Base-by-base conservation (phyloP, 2,797 vertebrate genomes). In the Cuniculus paca region DNA sequence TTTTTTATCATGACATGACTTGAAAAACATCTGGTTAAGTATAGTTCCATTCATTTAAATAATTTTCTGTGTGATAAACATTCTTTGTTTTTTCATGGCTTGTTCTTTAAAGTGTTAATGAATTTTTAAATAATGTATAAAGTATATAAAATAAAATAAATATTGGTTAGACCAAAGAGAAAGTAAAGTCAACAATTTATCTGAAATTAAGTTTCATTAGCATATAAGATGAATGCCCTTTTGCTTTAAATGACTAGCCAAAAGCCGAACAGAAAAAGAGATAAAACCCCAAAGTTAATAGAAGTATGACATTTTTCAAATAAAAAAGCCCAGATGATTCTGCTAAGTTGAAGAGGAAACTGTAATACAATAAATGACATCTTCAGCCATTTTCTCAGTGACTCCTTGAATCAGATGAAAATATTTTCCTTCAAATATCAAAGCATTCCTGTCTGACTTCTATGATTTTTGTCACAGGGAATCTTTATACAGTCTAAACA, bases 341-440 rank as follows among this genome's bases (percentile, higher is more conserved):
- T 90, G 65, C 87, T 93, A 94, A 58, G 48, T 36, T 58, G 68
- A 88, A 95, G 34, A 96, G 36, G 81, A 90, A 92, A 88, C 45
- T n/a, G 4, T 50, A 90, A 88, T 54, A 42, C 9, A 50, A 1
- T 90, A 80, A 95, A 79, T 88, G 36, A 34, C 28, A 92, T 88
- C 28, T 97, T 89, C 72, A 88, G 70, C 58, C 70, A 90, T 36
- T 61, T 82, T 96, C 50, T 90, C 54, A 90, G 34, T 34, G 61
- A 81, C 36, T 39, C 58, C 74, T 9, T 84, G 45, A 90, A 92
- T 81, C 34, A 92, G 17, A 82, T 94, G 26, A 95, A 91, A 92
- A 88, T 39, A 81, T 84, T 90, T 93, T 65, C 39, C 36, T 28
- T 26, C 19, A 89, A 87, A n/a, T 70, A 91, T 60, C 68, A 88